Conservation (phyloP, 1,140 invertebrate genomes). For the Drosophila kikkawai region DNA sequence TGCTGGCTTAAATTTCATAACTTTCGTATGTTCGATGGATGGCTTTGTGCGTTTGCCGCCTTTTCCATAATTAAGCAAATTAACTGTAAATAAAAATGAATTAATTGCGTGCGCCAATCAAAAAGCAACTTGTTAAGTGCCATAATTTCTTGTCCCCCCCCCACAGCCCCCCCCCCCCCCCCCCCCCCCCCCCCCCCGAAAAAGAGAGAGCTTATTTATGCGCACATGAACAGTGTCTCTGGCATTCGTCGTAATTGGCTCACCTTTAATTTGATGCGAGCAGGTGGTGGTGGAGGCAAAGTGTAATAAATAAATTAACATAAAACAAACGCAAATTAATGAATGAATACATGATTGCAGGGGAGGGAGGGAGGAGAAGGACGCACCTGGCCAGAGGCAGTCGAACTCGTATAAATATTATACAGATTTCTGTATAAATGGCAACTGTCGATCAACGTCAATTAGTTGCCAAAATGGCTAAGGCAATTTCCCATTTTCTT, state of each 20-base stretch:
- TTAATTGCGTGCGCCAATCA: constrained; percentile 71
- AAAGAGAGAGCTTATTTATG: constrained; percentile 54
- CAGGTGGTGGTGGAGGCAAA: constrained; percentile 47
- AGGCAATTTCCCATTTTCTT: constrained; percentile 40
- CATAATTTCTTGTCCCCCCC: constrained; percentile 48
- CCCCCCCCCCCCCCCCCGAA: constrained; percentile 28
- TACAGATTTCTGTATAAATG: constrained; percentile 61
- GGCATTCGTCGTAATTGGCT: constrained; percentile 71
- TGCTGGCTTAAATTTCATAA: constrained; percentile 60
- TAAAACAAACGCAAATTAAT: constrained; percentile 83
- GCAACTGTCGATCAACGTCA: constrained; percentile 80
- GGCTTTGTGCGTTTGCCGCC: constrained; percentile 34
- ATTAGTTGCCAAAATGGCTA: constrained; percentile 64
- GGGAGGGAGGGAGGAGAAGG: neutral
- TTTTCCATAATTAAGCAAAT: constrained; percentile 70
- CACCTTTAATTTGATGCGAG: constrained; percentile 47
- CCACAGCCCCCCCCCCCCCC: constrained; percentile 37
- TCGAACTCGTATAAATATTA: constrained; percentile 62
- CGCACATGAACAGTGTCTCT: constrained; percentile 45
- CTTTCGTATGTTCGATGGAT: constrained; percentile 28
- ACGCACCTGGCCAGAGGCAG: neutral
- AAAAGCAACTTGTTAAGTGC: constrained; percentile 78
- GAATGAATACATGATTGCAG: constrained; percentile 78
- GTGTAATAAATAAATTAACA: constrained; percentile 81
- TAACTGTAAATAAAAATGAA: constrained; percentile 73